Percentiles rank a stretch among this genome's conserved stretches.
Evolutionary conservation across 2,888 invertebrate species (phyloP).

Genomic region (Lordiphosa andalusiaca): DNA sequence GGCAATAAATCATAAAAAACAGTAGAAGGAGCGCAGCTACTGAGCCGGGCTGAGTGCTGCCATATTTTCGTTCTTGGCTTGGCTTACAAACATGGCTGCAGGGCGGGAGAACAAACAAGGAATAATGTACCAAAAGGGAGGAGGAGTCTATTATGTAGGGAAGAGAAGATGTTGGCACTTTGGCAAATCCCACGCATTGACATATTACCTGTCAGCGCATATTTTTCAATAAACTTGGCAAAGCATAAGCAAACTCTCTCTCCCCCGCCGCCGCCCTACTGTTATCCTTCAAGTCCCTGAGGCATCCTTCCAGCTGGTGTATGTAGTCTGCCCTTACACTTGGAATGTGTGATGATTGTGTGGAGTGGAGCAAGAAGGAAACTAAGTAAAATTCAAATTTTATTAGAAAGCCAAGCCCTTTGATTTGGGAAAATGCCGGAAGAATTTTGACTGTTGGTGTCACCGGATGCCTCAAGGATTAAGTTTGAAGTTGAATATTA

Average conservation of each 20-base stretch:
- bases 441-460: conserved; percentile 11
- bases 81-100: conserved; percentile 48
- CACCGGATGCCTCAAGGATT: conserved; percentile 27
- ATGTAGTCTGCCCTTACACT: conserved; percentile 7
- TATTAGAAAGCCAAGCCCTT: conserved; percentile 39
- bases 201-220: conserved; percentile 76
- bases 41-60: conserved; percentile 52
- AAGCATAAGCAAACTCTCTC: conserved; percentile 58
- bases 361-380: conserved; percentile 19
- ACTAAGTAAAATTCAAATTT: conserved; percentile 38
- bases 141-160: conserved; percentile 47
- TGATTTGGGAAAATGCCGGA: conserved; percentile 33
- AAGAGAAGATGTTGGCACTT: conserved; percentile 49
- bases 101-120: conserved; percentile 43
- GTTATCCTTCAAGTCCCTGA: conserved; percentile 3
- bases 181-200: conserved; percentile 71
- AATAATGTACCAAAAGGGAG: not conserved
- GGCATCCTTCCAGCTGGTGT: conserved; percentile 13
- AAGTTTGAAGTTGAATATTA: conserved; percentile 30
- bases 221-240: conserved; percentile 75
- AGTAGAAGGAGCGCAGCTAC: conserved; percentile 8
- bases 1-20: conserved; percentile 52
- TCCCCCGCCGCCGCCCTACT: no score
- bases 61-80: conserved; percentile 64
- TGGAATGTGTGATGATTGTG: conserved; percentile 21